Percentiles rank a stretch among this genome's conserved stretches.
Evolutionary conservation across 2,113 vertebrate species (phyloP).

Genomic region (Catagonus wagneri): DNA sequence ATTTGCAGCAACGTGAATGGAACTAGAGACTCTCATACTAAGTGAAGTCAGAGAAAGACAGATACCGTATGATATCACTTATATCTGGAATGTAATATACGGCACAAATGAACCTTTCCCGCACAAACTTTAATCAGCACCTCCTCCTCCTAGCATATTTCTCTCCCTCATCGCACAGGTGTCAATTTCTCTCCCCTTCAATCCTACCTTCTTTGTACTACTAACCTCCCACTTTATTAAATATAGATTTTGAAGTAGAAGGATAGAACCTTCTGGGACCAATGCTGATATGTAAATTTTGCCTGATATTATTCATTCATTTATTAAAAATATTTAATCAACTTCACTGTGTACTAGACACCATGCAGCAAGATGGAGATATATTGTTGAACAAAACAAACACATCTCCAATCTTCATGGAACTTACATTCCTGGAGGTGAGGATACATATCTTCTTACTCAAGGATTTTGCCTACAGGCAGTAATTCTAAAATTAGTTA

Average conservation of each 20-base stretch:
- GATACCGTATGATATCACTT: too few species aligned
- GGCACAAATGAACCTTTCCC: neutral
- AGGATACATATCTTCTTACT: neutral
- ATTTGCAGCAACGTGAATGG: too few species aligned
- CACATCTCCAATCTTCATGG: neutral
- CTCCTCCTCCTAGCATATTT: neutral
- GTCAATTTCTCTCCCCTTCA: neutral
- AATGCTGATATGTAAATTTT: neutral
- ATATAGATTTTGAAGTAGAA: constrained; percentile 8
- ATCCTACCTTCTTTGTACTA: neutral
- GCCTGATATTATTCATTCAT: neutral
- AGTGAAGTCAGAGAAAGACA: too few species aligned
- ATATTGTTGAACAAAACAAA: neutral
- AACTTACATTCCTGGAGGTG: neutral
- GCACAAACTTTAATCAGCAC: neutral
- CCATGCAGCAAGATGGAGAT: neutral
- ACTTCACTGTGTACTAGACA: neutral
- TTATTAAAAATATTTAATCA: neutral
- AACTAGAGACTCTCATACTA: too few species aligned
- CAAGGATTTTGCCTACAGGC: neutral
- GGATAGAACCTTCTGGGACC: neutral
- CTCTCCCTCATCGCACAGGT: neutral
- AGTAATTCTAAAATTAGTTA: neutral
- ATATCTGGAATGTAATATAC: too few species aligned
- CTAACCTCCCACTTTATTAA: neutral